These are phyloP conservation scores for Loriculus beryllinus DNA, from an alignment of 2,797 vertebrate species.

Conservation along the genomic window DNA sequence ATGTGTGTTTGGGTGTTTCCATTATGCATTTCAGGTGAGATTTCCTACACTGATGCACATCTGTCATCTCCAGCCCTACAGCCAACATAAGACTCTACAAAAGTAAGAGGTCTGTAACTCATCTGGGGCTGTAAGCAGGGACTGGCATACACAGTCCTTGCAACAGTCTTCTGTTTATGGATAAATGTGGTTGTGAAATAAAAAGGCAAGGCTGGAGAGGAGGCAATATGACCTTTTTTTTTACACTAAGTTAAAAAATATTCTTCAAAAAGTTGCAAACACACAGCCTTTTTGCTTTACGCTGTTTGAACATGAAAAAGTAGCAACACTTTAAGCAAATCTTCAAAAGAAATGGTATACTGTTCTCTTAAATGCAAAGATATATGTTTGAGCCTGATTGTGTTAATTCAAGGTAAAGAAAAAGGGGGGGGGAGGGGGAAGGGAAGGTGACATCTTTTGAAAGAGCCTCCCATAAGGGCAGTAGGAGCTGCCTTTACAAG, in stretches of 20 bases:
- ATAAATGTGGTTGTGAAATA: background rate
- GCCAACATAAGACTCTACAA: background rate
- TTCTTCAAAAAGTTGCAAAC: background rate
- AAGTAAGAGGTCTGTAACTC: background rate
- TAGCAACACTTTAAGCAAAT: background rate
- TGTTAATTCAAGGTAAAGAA: constrained; percentile 14
- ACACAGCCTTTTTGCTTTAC: background rate
- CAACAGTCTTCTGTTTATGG: background rate
- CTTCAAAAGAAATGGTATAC: background rate
- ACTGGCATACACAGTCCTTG: background rate
- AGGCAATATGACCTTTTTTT: background rate
- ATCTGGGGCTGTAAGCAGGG: background rate
- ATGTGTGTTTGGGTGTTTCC: background rate
- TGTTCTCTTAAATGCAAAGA: background rate
- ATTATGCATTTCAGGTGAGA: background rate
- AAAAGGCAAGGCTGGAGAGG: background rate
- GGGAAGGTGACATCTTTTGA: constrained; percentile 9
- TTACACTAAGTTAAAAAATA: background rate
- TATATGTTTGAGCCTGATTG: background rate
- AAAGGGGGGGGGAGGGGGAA: accelerated
- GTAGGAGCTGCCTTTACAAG: constrained; percentile 22
- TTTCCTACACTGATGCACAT: background rate
- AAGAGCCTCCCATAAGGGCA: background rate
- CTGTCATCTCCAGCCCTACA: background rate
- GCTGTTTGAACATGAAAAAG: background rate